Percentiles rank a stretch among this genome's conserved stretches.
Evolutionary conservation across 2,888 invertebrate species (phyloP).

Genomic region (Apotomis capreana): DNA sequence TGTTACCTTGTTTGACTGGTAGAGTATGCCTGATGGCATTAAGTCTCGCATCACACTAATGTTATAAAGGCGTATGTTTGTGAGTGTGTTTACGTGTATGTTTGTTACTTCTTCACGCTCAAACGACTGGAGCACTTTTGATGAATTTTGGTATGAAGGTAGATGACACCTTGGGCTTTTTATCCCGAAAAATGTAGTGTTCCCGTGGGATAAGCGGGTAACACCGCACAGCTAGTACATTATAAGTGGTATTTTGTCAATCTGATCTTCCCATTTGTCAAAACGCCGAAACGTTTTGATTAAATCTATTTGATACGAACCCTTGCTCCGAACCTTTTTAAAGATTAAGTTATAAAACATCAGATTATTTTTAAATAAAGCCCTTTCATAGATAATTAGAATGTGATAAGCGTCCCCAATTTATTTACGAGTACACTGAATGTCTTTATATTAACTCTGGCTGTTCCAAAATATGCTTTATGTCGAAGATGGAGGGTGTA

Average conservation of each 20-base stretch:
- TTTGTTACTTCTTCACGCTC: too few relatives aligned
- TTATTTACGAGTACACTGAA: constrained; percentile 14
- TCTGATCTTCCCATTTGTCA: neutral
- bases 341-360: constrained; percentile 25
- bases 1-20: too few relatives aligned
- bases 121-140: too few relatives aligned
- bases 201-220: too few relatives aligned
- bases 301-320: constrained; percentile 4
- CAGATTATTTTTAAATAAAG: constrained; percentile 38
- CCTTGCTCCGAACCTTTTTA: neutral
- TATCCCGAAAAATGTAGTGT: too few relatives aligned
- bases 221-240: too few relatives aligned
- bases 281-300: constrained; percentile 4
- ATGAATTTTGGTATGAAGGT: too few relatives aligned
- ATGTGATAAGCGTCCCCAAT: constrained; percentile 30
- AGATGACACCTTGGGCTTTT: too few relatives aligned
- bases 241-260: neutral
- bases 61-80: too few relatives aligned
- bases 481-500: neutral
- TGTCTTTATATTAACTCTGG: constrained; percentile 5
- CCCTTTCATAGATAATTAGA: constrained; percentile 38
- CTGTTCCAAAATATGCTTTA: neutral
- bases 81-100: too few relatives aligned
- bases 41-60: too few relatives aligned
- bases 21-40: too few relatives aligned